Evolutionary conservation across 1,140 invertebrate genomes (phyloP).

Genomic region (Drosophila ogumai): DNA sequence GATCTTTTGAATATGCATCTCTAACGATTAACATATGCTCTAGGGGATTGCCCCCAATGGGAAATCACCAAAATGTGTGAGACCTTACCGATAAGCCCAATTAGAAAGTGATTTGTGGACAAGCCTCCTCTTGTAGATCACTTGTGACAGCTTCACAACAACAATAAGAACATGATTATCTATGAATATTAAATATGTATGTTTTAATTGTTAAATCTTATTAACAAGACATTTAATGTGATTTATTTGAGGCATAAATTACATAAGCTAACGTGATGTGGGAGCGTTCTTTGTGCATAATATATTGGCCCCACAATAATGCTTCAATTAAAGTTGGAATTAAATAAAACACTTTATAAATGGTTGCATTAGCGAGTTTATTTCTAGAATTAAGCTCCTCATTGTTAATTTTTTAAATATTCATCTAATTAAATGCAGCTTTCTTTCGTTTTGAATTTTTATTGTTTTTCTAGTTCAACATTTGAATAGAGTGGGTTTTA

Average conservation of each 20-base stretch:
- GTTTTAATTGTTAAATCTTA: constrained; percentile 1
- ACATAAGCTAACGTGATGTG: not conserved
- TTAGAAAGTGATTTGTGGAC: constrained; percentile 50
- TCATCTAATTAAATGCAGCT: not conserved
- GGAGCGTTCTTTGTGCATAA: not conserved
- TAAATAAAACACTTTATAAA: not conserved
- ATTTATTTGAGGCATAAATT: constrained; percentile 18
- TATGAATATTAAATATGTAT: not conserved
- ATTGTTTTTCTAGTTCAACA: too few relatives aligned
- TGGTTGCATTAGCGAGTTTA: not conserved
- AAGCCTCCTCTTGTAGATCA: constrained; percentile 21
- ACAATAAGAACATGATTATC: constrained; percentile 8
- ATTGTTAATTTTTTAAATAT: not conserved
- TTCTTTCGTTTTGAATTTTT: not conserved
- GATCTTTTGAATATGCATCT: constrained; percentile 39
- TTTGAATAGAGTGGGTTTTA: too few relatives aligned
- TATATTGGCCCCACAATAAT: not conserved
- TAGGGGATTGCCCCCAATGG: constrained; percentile 9
- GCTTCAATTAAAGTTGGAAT: not conserved
- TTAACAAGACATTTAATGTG: constrained; percentile 11
- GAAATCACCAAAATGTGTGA: constrained; percentile 20
- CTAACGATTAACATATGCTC: constrained; percentile 43
- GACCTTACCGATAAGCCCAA: constrained; percentile 25
- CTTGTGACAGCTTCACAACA: constrained; percentile 13
- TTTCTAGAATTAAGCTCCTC: not conserved